These are phyloP conservation scores for Morus bassanus DNA, from an alignment of 2,797 vertebrate species.

Conservation along the genomic window DNA sequence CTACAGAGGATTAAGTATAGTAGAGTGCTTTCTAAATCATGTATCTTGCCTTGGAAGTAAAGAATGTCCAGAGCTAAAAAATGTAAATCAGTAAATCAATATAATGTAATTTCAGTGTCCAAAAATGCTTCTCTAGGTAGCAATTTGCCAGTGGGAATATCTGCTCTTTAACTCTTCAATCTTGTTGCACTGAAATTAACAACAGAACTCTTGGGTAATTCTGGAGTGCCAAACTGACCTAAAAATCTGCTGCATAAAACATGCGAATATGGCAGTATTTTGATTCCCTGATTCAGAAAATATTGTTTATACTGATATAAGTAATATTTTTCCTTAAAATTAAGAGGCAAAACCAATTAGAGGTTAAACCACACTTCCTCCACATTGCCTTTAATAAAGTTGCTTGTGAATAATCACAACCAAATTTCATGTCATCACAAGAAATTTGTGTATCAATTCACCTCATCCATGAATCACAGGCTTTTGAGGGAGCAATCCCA, in stretches of 20 bases:
- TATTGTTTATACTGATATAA: not conserved
- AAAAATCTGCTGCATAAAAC: not conserved
- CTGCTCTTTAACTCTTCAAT: not conserved
- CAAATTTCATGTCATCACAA: not conserved
- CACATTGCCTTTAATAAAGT: not conserved
- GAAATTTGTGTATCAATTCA: not conserved
- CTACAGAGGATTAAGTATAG: not conserved
- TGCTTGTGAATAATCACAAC: not conserved
- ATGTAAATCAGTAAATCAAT: not conserved
- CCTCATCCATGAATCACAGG: not conserved
- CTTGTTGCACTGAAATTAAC: not conserved
- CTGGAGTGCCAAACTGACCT: not conserved
- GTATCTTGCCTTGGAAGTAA: not conserved
- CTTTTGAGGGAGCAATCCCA: not conserved
- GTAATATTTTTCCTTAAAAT: not conserved
- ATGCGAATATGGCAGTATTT: not conserved
- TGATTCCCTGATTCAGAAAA: not conserved
- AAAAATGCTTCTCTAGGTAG: not conserved
- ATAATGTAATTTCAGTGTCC: not conserved
- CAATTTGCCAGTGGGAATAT: not conserved
- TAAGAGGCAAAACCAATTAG: not conserved
- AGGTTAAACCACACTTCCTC: not conserved
- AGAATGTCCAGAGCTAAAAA: not conserved
- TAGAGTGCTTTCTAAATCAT: constrained; percentile 7
- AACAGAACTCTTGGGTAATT: not conserved